Conservation (phyloP, 2,797 vertebrate species). For the Sebastes aleutianus region DNA sequence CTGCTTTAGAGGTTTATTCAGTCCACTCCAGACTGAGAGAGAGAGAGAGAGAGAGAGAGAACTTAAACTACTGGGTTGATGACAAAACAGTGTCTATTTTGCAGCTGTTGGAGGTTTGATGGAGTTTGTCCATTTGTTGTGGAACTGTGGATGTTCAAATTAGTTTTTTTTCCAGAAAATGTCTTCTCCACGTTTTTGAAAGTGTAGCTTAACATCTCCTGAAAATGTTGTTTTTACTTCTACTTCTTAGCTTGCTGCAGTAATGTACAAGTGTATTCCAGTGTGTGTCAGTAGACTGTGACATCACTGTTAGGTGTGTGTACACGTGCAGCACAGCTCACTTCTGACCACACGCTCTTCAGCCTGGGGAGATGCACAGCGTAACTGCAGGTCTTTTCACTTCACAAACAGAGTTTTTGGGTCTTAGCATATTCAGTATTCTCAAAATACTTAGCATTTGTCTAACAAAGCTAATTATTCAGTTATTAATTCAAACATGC, state of each 20-base stretch:
- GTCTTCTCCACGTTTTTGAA: neutral
- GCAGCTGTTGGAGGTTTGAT: neutral
- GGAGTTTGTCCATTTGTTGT: neutral
- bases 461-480: neutral
- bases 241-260: neutral
- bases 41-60: neutral
- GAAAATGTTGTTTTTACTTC: neutral
- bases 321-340: neutral
- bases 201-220: neutral
- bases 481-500: neutral
- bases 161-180: neutral
- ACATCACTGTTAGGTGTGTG: neutral
- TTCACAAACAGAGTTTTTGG: neutral
- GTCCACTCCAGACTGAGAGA: neutral
- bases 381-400: neutral
- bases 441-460: neutral
- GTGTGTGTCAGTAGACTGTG: neutral
- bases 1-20: conserved; percentile 46
- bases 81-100: neutral
- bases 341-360: neutral
- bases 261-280: neutral
- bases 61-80: neutral
- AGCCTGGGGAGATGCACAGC: neutral
- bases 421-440: neutral
- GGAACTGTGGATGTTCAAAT: neutral